These are phyloP conservation scores for Drosophila trapezifrons DNA, from an alignment of 1,140 invertebrate species.

Conservation along the genomic window DNA sequence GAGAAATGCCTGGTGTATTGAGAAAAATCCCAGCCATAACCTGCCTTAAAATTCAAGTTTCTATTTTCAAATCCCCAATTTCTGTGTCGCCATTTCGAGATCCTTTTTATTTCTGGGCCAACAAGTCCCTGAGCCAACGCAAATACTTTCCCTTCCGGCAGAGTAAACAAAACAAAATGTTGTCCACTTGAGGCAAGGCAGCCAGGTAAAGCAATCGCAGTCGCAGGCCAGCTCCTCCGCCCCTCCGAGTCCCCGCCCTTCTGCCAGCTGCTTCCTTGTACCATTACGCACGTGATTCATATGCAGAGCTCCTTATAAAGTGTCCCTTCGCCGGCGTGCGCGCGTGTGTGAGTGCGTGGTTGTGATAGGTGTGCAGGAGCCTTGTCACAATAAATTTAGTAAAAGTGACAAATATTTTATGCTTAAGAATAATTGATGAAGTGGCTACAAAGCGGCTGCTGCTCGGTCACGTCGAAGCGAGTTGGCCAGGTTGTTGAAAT, in stretches of 20 bases:
- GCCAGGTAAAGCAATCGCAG: constrained; percentile 42
- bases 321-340: constrained; percentile 20
- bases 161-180: constrained; percentile 61
- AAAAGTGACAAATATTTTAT: constrained; percentile 84
- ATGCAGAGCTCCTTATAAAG: constrained; percentile 71
- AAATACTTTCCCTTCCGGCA: constrained; percentile 2
- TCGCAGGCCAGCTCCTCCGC: constrained; percentile 33
- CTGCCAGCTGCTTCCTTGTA: constrained; percentile 36
- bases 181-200: constrained; percentile 66
- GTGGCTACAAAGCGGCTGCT: constrained; percentile 70
- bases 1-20: no score
- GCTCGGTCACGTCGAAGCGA: constrained; percentile 62
- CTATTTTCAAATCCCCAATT: background rate
- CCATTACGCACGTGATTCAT: constrained; percentile 82
- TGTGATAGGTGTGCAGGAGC: constrained; percentile 61
- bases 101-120: background rate
- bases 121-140: background rate
- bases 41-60: background rate
- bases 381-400: constrained; percentile 83
- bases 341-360: constrained; percentile 12
- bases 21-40: no score
- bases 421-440: constrained; percentile 84
- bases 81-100: background rate
- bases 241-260: constrained; percentile 25
- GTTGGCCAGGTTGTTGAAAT: constrained; percentile 50